Base-by-base conservation (phyloP, 2,888 invertebrate genomes). In the Lottia scabra region DNA sequence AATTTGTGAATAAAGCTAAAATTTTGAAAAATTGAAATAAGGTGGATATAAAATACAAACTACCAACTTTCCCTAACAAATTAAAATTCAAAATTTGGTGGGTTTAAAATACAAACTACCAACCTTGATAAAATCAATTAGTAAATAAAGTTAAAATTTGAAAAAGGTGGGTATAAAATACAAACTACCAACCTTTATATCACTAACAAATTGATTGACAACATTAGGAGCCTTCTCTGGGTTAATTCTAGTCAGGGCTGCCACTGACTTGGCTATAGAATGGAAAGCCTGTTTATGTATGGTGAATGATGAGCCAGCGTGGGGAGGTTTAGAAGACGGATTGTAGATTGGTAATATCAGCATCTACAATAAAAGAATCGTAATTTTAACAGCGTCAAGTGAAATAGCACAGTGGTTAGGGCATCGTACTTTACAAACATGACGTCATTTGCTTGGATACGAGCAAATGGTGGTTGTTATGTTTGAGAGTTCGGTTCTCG, bases 191-290 rank as follows among this genome's bases (percentile, higher is more conserved):
- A 87, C 87, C 81, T 86, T 87, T n/a, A 90, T 85, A 80, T 90
- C 90, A 73, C 84, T 84, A 26, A 90, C 85, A 81, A 90, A 90
- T 79, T 89, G 87, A 44, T 84, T 84, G 62, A 91, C 90, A 43
- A 91, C 90, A 19, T 92, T 92, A 27, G 93, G 90, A 1, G 94
- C 94, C 85, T 95, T 94, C 48, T 92, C 90, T 5, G 92, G 92
- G 87, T 95, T 94, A 66, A 94, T 94, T 10, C 95, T 93, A 16
- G 96, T 96, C 71, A 99, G 93, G 0, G 97, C 96, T 8, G 98
- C 98, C 70, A 98, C 96, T 89, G 97, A 98, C 89, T 98, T 98
- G 8, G 99, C 98, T 84, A 99, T 92, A 30, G 98, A 98, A 90
- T 97, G 96, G 91, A 95, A 98, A 23, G 98, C 97, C 84, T 89